Conservation (phyloP, 2,797 vertebrate species). For the Forpus xanthops region DNA sequence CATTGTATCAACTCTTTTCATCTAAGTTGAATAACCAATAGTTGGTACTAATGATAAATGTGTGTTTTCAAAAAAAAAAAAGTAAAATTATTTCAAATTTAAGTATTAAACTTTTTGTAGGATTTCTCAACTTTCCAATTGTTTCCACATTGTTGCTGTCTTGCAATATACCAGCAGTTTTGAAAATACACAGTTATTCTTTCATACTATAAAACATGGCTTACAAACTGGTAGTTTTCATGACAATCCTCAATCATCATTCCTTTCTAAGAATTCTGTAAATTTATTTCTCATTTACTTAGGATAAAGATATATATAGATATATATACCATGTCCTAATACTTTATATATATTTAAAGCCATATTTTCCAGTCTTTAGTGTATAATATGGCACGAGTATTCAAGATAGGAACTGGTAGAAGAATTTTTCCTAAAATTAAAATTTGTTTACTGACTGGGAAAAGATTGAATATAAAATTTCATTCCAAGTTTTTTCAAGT, state of each 20-base stretch:
- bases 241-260: constrained; percentile 50
- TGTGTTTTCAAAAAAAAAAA: constrained; percentile 17
- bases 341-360: constrained; percentile 72
- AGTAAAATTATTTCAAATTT: constrained; percentile 10
- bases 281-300: constrained; percentile 55
- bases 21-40: constrained; percentile 12
- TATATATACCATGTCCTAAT: constrained; percentile 11
- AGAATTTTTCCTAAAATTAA: constrained; percentile 37
- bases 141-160: constrained; percentile 52
- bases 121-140: constrained; percentile 38
- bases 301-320: neutral
- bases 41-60: constrained; percentile 46
- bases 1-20: constrained; percentile 7
- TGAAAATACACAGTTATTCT: constrained; percentile 53
- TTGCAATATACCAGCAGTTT: constrained; percentile 59
- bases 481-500: constrained; percentile 55
- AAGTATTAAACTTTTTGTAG: constrained; percentile 49
- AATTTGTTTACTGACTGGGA: constrained; percentile 59
- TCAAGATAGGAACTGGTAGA: constrained; percentile 34
- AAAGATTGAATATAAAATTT: constrained; percentile 49
- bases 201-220: constrained; percentile 2
- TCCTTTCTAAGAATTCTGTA: constrained; percentile 59
- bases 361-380: constrained; percentile 69
- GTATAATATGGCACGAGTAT: constrained; percentile 49
- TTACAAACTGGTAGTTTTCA: constrained; percentile 47